Conservation (phyloP, 2,113 vertebrate species). For the Choloepus hoffmanni region DNA sequence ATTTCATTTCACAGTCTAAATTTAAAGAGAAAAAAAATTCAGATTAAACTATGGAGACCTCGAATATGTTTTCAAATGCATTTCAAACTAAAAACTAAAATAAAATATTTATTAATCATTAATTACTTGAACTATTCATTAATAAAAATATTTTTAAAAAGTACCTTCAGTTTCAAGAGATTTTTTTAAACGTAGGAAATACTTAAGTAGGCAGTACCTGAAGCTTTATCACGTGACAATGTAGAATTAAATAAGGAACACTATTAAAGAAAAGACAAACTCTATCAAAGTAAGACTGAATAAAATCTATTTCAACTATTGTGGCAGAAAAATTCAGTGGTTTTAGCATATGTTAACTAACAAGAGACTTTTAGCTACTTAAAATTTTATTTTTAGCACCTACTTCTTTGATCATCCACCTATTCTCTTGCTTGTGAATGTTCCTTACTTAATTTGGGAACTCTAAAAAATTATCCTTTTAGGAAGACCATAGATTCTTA, state of each 20-base stretch:
- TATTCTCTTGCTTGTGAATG: conserved; percentile 77
- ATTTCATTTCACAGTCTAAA: neutral
- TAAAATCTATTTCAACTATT: conserved; percentile 17
- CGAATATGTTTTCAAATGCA: neutral
- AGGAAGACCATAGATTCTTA: conserved; percentile 68
- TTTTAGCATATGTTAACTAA: conserved; percentile 78
- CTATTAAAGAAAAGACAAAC: neutral
- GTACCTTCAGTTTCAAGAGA: neutral
- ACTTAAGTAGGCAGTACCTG: neutral
- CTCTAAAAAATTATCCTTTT: conserved; percentile 69
- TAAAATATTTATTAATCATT: neutral
- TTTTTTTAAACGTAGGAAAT: conserved; percentile 23
- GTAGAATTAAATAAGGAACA: neutral
- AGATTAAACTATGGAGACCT: conserved; percentile 19
- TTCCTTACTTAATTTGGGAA: conserved; percentile 78
- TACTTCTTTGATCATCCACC: conserved; percentile 65
- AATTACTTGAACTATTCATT: neutral
- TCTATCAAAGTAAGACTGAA: conserved; percentile 41
- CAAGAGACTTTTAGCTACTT: conserved; percentile 70
- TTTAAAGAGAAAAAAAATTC: neutral
- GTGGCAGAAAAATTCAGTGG: neutral
- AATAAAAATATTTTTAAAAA: neutral
- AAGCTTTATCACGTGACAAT: neutral
- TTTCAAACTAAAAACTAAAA: neutral
- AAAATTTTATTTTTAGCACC: conserved; percentile 80